A percentile compares a stretch with the other conserved stretches of the same genome.
These are phyloP conservation scores for Zapus hudsonius DNA, from an alignment of 2,113 vertebrate species.

Conservation along the genomic window DNA sequence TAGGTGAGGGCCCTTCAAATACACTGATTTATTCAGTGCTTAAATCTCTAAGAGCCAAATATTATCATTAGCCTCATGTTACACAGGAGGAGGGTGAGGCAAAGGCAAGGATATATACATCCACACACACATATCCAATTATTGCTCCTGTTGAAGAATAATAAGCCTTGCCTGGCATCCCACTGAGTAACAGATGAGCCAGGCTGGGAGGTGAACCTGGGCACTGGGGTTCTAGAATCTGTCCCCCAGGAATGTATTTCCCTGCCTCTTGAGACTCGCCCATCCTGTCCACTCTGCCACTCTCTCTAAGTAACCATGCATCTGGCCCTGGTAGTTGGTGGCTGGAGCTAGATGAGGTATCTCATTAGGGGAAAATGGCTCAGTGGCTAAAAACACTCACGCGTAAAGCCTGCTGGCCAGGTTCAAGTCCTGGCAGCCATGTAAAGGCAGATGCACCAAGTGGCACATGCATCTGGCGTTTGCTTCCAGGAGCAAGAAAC, in stretches of 20 bases:
- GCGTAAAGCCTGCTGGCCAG: too few relatives aligned
- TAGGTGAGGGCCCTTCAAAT: not conserved
- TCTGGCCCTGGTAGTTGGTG: not conserved
- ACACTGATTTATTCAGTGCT: conserved; percentile 12
- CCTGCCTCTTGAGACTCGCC: not conserved
- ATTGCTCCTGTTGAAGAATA: not conserved
- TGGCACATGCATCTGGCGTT: too few relatives aligned
- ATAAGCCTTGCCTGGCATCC: not conserved
- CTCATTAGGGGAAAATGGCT: not conserved
- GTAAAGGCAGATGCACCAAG: too few relatives aligned
- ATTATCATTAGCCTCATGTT: conserved; percentile 24
- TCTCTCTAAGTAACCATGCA: not conserved
- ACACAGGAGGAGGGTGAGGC: not conserved
- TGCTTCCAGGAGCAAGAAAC: too few relatives aligned
- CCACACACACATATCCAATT: not conserved
- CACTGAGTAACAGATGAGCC: not conserved
- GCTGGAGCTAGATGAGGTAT: not conserved
- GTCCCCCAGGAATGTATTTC: not conserved
- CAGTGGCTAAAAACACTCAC: too few relatives aligned
- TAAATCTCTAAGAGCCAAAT: not conserved
- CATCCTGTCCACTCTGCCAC: not conserved
- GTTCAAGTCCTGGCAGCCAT: too few relatives aligned
- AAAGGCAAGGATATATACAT: not conserved
- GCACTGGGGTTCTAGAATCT: not conserved
- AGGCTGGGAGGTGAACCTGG: not conserved